phyloP scores from a whole-genome alignment of 2,888 invertebrate species.

The Latheticus oryzae region DNA sequence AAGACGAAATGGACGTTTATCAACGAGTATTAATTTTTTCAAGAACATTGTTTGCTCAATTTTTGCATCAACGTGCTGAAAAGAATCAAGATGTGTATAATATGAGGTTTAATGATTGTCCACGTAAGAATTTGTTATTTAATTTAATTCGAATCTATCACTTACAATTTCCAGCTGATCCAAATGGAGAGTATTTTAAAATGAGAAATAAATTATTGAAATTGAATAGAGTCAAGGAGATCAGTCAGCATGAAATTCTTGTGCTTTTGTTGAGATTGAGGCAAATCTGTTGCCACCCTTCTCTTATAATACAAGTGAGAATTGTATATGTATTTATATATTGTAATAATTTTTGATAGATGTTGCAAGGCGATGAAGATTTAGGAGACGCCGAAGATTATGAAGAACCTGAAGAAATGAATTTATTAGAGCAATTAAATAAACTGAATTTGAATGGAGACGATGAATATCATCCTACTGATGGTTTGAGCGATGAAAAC shows the following conservation, averaged over 20 bases:
- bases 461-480: slow-evolving; percentile 54
- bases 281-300: slow-evolving; percentile 27
- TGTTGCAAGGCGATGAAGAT: slow-evolving; percentile 67
- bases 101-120: slow-evolving; percentile 71
- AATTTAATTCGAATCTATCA: slow-evolving; percentile 66
- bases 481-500: slow-evolving; percentile 56
- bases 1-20: slow-evolving; percentile 81
- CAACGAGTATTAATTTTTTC: slow-evolving; percentile 80
- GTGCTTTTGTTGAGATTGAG: slow-evolving; percentile 85
- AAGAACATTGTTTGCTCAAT: slow-evolving; percentile 80
- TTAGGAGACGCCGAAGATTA: slow-evolving; percentile 57
- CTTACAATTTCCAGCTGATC: no score
- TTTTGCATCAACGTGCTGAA: slow-evolving; percentile 80
- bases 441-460: slow-evolving; percentile 69
- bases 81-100: slow-evolving; percentile 66
- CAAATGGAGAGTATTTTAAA: slow-evolving; percentile 61
- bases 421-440: slow-evolving; percentile 74
- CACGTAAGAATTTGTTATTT: slow-evolving; percentile 4
- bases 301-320: slow-evolving; percentile 12
- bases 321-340: slow-evolving; percentile 4
- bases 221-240: slow-evolving; percentile 68
- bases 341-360: slow-evolving; percentile 57
- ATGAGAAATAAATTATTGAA: slow-evolving; percentile 75
- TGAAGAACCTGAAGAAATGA: slow-evolving; percentile 66
- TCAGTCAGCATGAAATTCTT: slow-evolving; percentile 75